Evolutionary conservation across 2,888 invertebrate genomes (phyloP).

Genomic region (Lycia hirtaria): DNA sequence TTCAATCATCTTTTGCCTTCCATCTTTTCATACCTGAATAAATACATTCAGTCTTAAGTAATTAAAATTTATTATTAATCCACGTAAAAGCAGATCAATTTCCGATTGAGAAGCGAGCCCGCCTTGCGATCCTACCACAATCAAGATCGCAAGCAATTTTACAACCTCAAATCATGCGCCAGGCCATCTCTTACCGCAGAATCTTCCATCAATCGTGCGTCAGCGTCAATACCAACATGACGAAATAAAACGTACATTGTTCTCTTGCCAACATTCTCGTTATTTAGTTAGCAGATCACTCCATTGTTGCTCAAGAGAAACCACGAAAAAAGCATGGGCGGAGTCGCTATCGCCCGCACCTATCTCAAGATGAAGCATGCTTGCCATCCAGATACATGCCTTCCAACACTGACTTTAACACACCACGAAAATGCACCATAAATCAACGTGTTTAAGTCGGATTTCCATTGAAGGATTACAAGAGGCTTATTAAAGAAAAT

Average conservation of each 20-base stretch:
- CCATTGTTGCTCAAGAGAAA: slow-evolving; percentile 82
- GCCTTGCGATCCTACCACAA: slow-evolving; percentile 9
- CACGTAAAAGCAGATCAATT: slow-evolving; percentile 20
- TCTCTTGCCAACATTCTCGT: slow-evolving; percentile 67
- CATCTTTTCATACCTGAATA: too few species aligned
- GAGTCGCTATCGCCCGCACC: slow-evolving; percentile 76
- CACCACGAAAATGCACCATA: slow-evolving; percentile 47
- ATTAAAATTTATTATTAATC: slow-evolving; percentile 9
- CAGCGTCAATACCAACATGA: slow-evolving; percentile 49
- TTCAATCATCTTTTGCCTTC: too few species aligned
- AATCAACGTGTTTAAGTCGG: slow-evolving; percentile 45
- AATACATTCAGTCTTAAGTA: not conserved
- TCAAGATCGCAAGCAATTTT: slow-evolving; percentile 20
- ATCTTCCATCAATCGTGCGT: slow-evolving; percentile 50
- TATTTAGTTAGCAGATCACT: slow-evolving; percentile 84
- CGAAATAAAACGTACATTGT: slow-evolving; percentile 65
- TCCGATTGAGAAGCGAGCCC: not conserved
- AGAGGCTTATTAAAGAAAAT: slow-evolving; percentile 83
- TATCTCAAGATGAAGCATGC: slow-evolving; percentile 78
- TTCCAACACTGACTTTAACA: slow-evolving; percentile 61
- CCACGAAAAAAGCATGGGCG: slow-evolving; percentile 85
- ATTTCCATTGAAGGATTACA: slow-evolving; percentile 42
- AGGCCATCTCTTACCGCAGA: slow-evolving; percentile 11
- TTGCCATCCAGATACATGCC: slow-evolving; percentile 79
- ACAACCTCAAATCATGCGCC: slow-evolving; percentile 34